phyloP scores from a whole-genome alignment of 2,797 vertebrate species.

The Clarias fuscus region DNA sequence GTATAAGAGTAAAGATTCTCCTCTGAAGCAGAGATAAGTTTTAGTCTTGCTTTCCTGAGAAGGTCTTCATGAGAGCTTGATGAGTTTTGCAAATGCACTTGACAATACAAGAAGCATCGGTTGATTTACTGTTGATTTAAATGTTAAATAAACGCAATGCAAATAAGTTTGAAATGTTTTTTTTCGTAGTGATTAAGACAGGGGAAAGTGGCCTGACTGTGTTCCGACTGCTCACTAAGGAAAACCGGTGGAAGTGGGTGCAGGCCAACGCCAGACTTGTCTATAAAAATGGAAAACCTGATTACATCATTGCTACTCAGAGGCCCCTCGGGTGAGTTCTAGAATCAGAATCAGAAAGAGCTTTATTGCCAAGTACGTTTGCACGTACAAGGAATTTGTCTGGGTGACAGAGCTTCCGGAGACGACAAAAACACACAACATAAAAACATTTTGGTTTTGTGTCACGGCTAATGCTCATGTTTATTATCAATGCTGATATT shows the following conservation, averaged over 20 bases:
- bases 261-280: conserved; percentile 80
- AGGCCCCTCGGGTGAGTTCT: conserved; percentile 76
- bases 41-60: too few relatives aligned
- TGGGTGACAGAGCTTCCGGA: too few relatives aligned
- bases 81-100: too few relatives aligned
- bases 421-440: too few relatives aligned
- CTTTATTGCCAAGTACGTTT: too few relatives aligned
- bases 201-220: conserved; percentile 80
- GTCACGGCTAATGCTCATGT: background rate
- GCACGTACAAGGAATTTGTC: too few relatives aligned
- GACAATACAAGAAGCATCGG: background rate
- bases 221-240: conserved; percentile 84
- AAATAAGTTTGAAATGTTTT: background rate
- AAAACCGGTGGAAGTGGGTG: conserved; percentile 81
- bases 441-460: too few relatives aligned
- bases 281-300: conserved; percentile 77
- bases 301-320: conserved; percentile 82
- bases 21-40: too few relatives aligned
- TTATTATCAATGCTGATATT: conserved; percentile 9
- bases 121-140: background rate
- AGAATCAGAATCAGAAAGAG: too few relatives aligned
- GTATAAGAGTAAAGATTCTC: too few relatives aligned
- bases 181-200: conserved; percentile 77
- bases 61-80: too few relatives aligned
- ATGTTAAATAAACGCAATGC: background rate